These are phyloP conservation scores for Turnix velox DNA, from an alignment of 2,113 vertebrate species.

Conservation along the genomic window DNA sequence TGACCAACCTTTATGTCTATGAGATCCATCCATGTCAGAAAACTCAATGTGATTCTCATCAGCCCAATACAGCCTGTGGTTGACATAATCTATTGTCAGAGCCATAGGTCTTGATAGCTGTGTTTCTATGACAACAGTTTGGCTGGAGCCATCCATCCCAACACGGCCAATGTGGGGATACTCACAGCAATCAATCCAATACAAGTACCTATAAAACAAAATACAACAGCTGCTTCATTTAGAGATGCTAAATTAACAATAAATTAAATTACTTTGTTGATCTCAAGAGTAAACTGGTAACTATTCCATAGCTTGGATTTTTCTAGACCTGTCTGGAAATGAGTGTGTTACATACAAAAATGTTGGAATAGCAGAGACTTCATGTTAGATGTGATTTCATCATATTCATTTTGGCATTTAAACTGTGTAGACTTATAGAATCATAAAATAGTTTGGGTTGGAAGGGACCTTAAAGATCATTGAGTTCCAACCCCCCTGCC, in stretches of 20 bases:
- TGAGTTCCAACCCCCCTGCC: too few relatives aligned
- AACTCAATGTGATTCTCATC: constrained; percentile 96
- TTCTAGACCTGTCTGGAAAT: background rate
- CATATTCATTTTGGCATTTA: background rate
- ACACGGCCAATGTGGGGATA: constrained; percentile 89
- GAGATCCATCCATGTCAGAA: constrained; percentile 91
- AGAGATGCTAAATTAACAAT: background rate
- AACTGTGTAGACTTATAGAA: too few relatives aligned
- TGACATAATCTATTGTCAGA: constrained; percentile 95
- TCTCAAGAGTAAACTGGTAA: background rate
- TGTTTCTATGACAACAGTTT: constrained; percentile 85
- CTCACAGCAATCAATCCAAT: constrained; percentile 98
- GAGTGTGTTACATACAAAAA: background rate
- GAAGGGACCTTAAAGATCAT: too few relatives aligned
- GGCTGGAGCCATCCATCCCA: constrained; percentile 93
- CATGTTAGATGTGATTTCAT: background rate
- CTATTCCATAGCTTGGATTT: background rate
- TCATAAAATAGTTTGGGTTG: too few relatives aligned
- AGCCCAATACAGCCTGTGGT: constrained; percentile 93
- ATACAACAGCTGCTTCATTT: constrained; percentile 7
- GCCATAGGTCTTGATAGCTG: constrained; percentile 92
- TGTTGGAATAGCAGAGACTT: background rate
- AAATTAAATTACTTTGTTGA: background rate
- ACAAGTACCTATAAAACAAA: constrained; percentile 82
- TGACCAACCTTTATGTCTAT: constrained; percentile 86